Conservation (phyloP, 1,140 invertebrate genomes). For the Hyles euphorbiae region DNA sequence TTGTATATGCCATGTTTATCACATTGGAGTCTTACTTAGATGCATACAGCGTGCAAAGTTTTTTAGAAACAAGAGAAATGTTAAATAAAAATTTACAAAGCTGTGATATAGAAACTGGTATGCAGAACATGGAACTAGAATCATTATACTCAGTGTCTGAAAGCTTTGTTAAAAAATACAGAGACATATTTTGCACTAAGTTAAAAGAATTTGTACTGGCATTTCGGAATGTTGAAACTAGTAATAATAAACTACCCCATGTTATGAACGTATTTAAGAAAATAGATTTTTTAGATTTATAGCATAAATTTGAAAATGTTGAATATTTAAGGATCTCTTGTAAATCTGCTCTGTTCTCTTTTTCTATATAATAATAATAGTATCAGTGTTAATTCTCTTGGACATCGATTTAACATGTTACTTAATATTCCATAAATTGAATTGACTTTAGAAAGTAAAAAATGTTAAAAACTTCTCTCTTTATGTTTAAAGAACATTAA, state of each 20-base stretch:
- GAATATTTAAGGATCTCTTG: no score
- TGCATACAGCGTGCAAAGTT: conserved; percentile 37
- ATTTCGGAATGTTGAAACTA: conserved; percentile 27
- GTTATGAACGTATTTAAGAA: conserved; percentile 38
- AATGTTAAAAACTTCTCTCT: no score
- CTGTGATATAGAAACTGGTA: conserved; percentile 14
- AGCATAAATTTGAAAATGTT: no score
- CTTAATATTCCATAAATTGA: no score
- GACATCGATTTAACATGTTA: no score
- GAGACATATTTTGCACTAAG: conserved; percentile 28
- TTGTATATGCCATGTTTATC: conserved; percentile 38
- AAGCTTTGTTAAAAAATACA: conserved; percentile 43
- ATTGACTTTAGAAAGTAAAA: no score
- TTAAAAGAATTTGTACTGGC: conserved; percentile 37
- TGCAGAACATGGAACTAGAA: conserved; percentile 11
- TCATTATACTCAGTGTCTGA: conserved; percentile 35
- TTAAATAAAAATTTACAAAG: conserved; percentile 33
- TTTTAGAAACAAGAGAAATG: conserved; percentile 40
- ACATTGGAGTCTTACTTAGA: conserved; percentile 49
- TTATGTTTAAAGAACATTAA: no score
- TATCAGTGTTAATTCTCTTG: no score
- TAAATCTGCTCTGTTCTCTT: no score
- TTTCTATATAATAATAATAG: no score
- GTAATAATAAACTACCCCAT: conserved; percentile 21
- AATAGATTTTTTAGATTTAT: conserved; percentile 29